Conservation (phyloP, 2,797 vertebrate genomes). For the Tolypeutes matacus region DNA sequence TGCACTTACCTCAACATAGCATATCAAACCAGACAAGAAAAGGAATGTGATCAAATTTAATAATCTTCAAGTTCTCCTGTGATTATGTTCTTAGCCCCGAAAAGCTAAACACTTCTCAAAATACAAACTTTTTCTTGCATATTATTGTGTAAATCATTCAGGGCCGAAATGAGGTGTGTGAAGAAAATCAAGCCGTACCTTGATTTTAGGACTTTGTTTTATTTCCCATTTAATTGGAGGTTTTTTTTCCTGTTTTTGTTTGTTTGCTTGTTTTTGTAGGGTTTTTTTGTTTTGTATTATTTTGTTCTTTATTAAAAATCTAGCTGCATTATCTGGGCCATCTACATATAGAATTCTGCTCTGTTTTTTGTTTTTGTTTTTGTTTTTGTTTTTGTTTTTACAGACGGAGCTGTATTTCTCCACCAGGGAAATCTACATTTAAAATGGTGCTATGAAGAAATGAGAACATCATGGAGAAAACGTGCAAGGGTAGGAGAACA, state of each 20-base stretch:
- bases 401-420: conserved; percentile 8
- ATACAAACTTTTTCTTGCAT: not conserved
- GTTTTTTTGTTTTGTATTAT: not conserved
- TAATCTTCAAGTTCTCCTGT: not conserved
- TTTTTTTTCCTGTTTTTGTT: not conserved
- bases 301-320: not conserved
- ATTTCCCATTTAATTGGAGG: not conserved
- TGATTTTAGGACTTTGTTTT: not conserved
- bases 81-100: not conserved
- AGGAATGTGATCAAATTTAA: conserved; percentile 11
- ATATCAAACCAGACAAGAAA: not conserved
- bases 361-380: not conserved
- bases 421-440: conserved; percentile 60
- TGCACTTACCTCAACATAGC: not conserved
- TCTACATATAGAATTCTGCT: conserved; percentile 11
- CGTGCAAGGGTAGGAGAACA: not conserved
- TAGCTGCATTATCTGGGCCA: not conserved
- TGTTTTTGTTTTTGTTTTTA: not conserved
- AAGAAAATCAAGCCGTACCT: not conserved
- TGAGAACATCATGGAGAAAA: conserved; percentile 49
- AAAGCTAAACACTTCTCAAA: not conserved
- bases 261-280: too few species aligned
- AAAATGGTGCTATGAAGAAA: conserved; percentile 62
- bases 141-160: not conserved
- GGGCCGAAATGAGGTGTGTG: not conserved